Evolutionary conservation across 2,113 vertebrate genomes (phyloP).

Genomic region (Bungarus multicinctus): DNA sequence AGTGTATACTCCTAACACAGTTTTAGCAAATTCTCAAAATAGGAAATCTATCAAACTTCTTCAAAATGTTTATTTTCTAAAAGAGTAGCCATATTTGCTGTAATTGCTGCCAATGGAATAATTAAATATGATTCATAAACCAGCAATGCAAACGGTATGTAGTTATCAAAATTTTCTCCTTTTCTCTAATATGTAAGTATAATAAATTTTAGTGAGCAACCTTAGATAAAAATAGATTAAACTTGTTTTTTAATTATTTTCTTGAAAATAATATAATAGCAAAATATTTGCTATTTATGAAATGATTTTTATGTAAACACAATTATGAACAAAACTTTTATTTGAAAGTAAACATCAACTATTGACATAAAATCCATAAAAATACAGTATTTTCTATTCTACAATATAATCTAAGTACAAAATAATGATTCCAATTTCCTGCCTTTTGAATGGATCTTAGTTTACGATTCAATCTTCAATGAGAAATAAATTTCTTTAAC

Average conservation of each 20-base stretch:
- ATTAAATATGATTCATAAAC: neutral
- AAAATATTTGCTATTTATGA: neutral
- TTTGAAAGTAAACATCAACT: slow-evolving; percentile 71
- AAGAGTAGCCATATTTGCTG: neutral
- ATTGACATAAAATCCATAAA: slow-evolving; percentile 75
- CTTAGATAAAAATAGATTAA: neutral
- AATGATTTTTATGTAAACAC: neutral
- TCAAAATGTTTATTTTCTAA: neutral
- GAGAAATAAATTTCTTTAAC: slow-evolving; percentile 47
- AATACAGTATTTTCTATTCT: slow-evolving; percentile 68
- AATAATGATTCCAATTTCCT: slow-evolving; percentile 39
- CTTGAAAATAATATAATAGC: neutral
- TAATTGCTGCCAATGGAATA: neutral
- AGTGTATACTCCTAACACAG: neutral
- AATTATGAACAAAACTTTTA: slow-evolving; percentile 65
- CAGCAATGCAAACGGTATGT: neutral
- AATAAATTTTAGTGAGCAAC: neutral
- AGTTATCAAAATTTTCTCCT: neutral
- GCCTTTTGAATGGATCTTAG: slow-evolving; percentile 33
- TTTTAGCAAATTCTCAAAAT: neutral
- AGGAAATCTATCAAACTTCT: neutral
- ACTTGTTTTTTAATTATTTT: neutral
- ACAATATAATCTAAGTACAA: slow-evolving; percentile 53
- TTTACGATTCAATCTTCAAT: slow-evolving; percentile 35
- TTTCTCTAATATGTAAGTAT: neutral